A percentile compares a stretch with the other conserved stretches of the same genome.
Conservation (phyloP, 2,888 invertebrate genomes). For the Perithous albicinctus region DNA sequence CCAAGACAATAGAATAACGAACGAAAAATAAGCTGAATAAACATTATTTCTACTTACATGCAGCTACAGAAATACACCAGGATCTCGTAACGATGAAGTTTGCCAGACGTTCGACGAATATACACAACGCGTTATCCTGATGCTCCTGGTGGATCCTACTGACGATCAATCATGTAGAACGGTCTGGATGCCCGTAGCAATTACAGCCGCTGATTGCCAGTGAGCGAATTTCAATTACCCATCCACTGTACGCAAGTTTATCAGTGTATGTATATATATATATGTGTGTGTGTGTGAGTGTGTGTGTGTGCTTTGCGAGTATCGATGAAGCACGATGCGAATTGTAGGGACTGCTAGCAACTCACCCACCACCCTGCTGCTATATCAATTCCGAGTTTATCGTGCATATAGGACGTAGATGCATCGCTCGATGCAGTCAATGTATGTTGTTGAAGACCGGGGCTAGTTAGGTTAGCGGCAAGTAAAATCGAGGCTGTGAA, state of each 20-base stretch:
- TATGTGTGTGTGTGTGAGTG: too few species aligned
- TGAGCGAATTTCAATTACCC: constrained; percentile 77
- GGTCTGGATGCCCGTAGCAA: constrained; percentile 71
- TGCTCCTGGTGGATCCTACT: constrained; percentile 46
- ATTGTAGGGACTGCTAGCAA: constrained; percentile 40
- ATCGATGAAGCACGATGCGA: constrained; percentile 54
- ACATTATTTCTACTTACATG: constrained; percentile 10
- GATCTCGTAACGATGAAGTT: constrained; percentile 14
- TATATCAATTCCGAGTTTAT: constrained; percentile 64
- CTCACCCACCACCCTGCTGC: constrained; percentile 24
- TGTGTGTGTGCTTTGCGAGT: constrained; percentile 25
- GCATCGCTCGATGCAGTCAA: constrained; percentile 37
- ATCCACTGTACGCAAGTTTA: constrained; percentile 53
- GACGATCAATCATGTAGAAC: constrained; percentile 70
- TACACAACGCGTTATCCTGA: constrained; percentile 32
- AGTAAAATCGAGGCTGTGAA: too few species aligned
- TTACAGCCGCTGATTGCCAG: constrained; percentile 73
- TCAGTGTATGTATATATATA: constrained; percentile 6
- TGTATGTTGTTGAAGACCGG: too few species aligned
- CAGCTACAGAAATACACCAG: neutral
- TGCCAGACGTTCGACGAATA: constrained; percentile 19
- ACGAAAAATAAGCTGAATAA: neutral
- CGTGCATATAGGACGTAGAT: constrained; percentile 22
- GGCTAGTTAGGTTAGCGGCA: too few species aligned
- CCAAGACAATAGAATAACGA: constrained; percentile 25